Evolutionary conservation across 2,113 vertebrate species (phyloP).

Genomic region (Anoplopoma fimbria): DNA sequence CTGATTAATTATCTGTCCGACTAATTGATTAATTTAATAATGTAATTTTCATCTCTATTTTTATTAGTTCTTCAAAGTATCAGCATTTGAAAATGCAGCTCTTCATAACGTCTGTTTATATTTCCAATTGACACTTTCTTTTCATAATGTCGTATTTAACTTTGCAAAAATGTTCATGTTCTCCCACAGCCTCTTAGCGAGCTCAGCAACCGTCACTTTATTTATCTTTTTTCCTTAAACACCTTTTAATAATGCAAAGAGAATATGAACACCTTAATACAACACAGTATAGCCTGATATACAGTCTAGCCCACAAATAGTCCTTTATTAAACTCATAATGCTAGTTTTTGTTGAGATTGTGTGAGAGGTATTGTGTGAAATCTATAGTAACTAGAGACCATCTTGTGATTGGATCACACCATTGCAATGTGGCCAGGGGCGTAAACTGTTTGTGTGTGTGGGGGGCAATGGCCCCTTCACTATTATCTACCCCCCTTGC

Average conservation of each 20-base stretch:
- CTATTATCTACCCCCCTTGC: background rate
- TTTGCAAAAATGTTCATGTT: background rate
- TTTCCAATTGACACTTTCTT: background rate
- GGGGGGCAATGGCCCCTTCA: too few species aligned
- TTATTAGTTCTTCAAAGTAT: background rate
- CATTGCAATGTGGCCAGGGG: too few species aligned
- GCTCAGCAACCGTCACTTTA: background rate
- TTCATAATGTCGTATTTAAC: background rate
- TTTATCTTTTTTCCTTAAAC: background rate
- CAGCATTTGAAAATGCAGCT: too few species aligned
- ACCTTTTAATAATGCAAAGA: background rate
- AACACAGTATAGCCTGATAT: too few species aligned
- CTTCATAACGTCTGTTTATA: background rate
- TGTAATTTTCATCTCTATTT: background rate
- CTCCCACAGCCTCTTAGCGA: background rate
- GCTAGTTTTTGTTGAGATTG: constrained; percentile 3
- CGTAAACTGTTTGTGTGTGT: too few species aligned
- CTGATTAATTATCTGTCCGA: background rate
- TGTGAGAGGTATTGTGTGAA: too few species aligned
- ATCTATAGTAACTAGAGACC: too few species aligned
- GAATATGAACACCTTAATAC: background rate
- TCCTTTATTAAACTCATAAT: background rate
- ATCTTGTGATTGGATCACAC: too few species aligned
- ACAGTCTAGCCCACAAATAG: background rate
- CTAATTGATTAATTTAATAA: too few species aligned